These are phyloP conservation scores for Hartigia nigra DNA, from an alignment of 2,888 invertebrate genomes.

Conservation along the genomic window DNA sequence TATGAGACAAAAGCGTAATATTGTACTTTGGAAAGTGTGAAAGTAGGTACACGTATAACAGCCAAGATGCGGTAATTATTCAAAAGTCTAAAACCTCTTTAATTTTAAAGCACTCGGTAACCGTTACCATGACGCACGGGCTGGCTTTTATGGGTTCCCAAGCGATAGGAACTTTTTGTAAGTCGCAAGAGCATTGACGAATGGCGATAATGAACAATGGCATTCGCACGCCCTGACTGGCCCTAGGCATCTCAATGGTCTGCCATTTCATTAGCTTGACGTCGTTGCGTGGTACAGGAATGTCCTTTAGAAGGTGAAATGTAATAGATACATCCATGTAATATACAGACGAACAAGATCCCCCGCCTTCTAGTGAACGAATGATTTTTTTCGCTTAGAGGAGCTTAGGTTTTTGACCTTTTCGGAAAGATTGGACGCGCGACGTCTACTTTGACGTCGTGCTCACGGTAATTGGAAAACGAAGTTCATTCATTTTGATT, in stretches of 20 bases:
- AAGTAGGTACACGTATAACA: neutral
- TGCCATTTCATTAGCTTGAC: neutral
- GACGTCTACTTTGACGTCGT: neutral
- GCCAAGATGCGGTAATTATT: neutral
- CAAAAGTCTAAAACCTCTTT: neutral
- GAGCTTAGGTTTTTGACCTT: neutral
- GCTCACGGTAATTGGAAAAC: neutral
- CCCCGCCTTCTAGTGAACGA: too few relatives aligned
- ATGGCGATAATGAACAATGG: neutral
- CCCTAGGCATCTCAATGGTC: neutral
- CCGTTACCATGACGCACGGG: neutral
- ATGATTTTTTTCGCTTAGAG: neutral
- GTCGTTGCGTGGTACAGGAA: too few relatives aligned
- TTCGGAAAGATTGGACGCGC: neutral
- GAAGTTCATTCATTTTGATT: neutral
- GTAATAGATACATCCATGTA: too few relatives aligned
- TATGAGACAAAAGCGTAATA: neutral
- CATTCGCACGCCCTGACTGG: neutral
- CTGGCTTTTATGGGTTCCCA: neutral
- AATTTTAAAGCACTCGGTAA: neutral
- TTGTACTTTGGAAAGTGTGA: neutral
- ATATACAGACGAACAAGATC: too few relatives aligned
- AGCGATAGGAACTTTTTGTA: neutral
- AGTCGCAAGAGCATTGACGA: neutral
- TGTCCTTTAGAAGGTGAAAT: too few relatives aligned